phyloP scores from a whole-genome alignment of 2,888 invertebrate genomes.

The Pandemis heparana region DNA sequence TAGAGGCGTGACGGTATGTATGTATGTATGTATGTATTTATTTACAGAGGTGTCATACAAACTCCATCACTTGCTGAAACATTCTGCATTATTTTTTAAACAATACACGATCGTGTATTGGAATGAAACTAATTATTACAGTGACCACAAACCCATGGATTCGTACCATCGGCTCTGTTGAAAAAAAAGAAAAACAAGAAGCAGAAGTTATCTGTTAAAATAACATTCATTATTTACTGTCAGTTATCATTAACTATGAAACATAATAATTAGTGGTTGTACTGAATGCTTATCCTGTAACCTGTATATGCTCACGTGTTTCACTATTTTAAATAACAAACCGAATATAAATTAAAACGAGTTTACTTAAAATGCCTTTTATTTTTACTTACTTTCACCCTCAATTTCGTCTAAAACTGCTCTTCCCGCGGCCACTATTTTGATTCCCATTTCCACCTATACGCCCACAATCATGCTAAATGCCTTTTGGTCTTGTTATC shows the following conservation, averaged over 20 bases:
- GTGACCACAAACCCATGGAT: neutral
- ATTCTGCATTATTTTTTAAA: no score
- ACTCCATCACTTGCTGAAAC: no score
- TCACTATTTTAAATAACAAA: slow-evolving; percentile 37
- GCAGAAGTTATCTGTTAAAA: neutral
- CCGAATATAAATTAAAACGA: slow-evolving; percentile 36
- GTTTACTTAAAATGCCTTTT: slow-evolving; percentile 16
- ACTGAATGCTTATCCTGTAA: slow-evolving; percentile 45
- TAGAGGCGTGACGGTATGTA: no score
- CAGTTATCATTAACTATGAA: slow-evolving; percentile 9
- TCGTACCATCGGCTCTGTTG: neutral
- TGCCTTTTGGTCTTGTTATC: no score
- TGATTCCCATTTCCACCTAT: no score
- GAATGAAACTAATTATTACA: neutral
- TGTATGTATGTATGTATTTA: no score
- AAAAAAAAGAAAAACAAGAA: no score
- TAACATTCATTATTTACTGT: neutral
- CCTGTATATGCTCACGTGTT: slow-evolving; percentile 43
- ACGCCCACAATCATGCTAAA: no score
- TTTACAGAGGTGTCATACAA: no score
- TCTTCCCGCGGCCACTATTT: no score
- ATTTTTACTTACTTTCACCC: neutral
- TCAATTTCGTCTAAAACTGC: neutral
- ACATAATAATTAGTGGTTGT: slow-evolving; percentile 27
- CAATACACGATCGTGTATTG: neutral